Base-by-base conservation (phyloP, 2,888 invertebrate species). In the Drosophila pegasa region DNA sequence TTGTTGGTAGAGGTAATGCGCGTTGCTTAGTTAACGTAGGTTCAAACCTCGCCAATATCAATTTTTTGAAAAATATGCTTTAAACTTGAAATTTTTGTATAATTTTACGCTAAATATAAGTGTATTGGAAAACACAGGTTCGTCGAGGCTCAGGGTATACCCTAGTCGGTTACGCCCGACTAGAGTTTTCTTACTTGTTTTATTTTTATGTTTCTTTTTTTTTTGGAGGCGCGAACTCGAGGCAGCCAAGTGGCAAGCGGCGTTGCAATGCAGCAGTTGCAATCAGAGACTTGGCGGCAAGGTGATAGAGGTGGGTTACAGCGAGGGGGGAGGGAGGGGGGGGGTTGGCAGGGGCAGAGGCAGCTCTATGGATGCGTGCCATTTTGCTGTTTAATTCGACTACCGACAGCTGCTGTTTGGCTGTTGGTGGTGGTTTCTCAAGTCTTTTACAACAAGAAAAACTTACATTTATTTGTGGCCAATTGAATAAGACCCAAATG, bases 201-300 rank as follows among this genome's bases (percentile, higher is more conserved):
- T n/a, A n/a, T n/a, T n/a, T 47, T 48, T 18, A 7, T 47, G 7
- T 76, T 61, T 43, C 5, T 22, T 29, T 20, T n/a, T 22, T 31
- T 64, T 78, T 83, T 78, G 81, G 87, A 87, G 88, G 88, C 87
- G 88, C 88, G 87, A 86, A 86, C 69, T 67, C 83, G 65, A 83
- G 51, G 68, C 88, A 84, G 74, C 80, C 88, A 84, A 87, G 83
- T 86, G 77, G 61, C 76, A 84, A 83, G 83, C 86, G 64, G 51
- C 62, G 86, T 72, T 86, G 83, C 86, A 88, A 78, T 85, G 79
- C 86, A 80, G 80, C 84, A 83, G 64, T 86, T 86, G 83, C 87
- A 83, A 83, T 66, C 61, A 58, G 43, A 55, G 41, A 50, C 74
- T 40, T 29, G 40, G 63, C 29, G 71, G 71, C 54, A 51, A 56